A percentile compares a stretch with the other conserved stretches of the same genome.
Evolutionary conservation across 2,797 vertebrate species (phyloP).

Genomic region (Mormyrops boulengeri): DNA sequence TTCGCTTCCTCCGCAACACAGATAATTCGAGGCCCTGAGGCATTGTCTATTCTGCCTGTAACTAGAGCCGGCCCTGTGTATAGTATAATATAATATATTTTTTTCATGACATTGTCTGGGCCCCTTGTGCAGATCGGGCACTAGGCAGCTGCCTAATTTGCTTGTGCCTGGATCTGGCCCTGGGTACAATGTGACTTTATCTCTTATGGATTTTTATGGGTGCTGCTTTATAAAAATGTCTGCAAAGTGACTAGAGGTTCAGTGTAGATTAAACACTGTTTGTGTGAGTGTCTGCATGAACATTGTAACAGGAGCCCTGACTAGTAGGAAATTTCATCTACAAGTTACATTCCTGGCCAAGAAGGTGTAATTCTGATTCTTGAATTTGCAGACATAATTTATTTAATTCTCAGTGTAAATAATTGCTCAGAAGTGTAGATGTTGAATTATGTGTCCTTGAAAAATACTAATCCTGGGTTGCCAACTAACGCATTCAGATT

Average conservation of each 20-base stretch:
- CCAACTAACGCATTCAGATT: not conserved
- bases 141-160: not conserved
- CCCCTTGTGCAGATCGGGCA: not conserved
- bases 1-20: not conserved
- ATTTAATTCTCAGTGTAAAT: not conserved
- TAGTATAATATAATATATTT: not conserved
- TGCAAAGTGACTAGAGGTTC: not conserved
- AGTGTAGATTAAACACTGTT: not conserved
- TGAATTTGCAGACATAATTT: not conserved
- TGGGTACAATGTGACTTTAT: conserved; percentile 32
- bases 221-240: not conserved
- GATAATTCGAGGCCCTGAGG: not conserved
- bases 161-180: not conserved
- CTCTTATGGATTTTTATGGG: not conserved
- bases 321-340: not conserved
- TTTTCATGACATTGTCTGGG: not conserved
- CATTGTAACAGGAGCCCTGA: not conserved
- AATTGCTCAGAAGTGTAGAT: not conserved
- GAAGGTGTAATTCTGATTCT: not conserved
- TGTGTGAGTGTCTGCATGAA: not conserved
- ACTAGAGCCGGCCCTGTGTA: not conserved
- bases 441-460: not conserved
- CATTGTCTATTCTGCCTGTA: not conserved
- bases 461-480: not conserved
- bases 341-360: not conserved